Conservation (phyloP, 2,797 vertebrate genomes). For the Philypnodon macrostomus region DNA sequence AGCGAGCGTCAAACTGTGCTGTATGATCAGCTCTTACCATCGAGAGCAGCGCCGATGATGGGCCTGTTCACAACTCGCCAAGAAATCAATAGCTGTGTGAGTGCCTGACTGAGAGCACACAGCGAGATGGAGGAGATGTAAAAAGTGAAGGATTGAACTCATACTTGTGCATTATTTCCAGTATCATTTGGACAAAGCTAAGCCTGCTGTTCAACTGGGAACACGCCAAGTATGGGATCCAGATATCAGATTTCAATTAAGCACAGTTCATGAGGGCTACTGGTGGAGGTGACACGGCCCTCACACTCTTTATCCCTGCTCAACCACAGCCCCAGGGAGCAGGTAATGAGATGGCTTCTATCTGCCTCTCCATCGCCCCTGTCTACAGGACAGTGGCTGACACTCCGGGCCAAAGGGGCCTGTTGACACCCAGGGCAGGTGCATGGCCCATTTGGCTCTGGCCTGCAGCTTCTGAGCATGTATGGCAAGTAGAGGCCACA, state of each 20-base stretch:
- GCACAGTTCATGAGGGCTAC: constrained; percentile 64
- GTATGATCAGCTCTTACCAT: constrained; percentile 66
- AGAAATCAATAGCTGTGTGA: constrained; percentile 64
- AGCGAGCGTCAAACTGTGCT: constrained; percentile 58
- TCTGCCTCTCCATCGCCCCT: constrained; percentile 62
- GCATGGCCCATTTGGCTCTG: constrained; percentile 72
- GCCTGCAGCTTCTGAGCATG: constrained; percentile 68
- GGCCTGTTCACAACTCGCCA: constrained; percentile 53
- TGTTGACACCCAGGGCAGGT: constrained; percentile 75
- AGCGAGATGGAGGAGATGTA: constrained; percentile 43
- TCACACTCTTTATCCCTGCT: constrained; percentile 60
- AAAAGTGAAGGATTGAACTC: constrained; percentile 45
- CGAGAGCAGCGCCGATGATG: constrained; percentile 47
- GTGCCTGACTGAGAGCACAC: constrained; percentile 50
- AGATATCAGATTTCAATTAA: constrained; percentile 77
- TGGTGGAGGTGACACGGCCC: constrained; percentile 61
- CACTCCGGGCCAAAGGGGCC: constrained; percentile 62
- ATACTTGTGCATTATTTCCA: constrained; percentile 24
- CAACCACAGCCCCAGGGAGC: constrained; percentile 72
- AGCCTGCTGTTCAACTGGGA: constrained; percentile 61
- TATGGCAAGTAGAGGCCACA: constrained; percentile 63
- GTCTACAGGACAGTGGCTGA: constrained; percentile 57
- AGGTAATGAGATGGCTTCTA: constrained; percentile 76
- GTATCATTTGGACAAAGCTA: constrained; percentile 50
- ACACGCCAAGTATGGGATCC: constrained; percentile 49